Evolutionary conservation across 1,140 invertebrate species (phyloP).

Genomic region (Colletes latitarsis): DNA sequence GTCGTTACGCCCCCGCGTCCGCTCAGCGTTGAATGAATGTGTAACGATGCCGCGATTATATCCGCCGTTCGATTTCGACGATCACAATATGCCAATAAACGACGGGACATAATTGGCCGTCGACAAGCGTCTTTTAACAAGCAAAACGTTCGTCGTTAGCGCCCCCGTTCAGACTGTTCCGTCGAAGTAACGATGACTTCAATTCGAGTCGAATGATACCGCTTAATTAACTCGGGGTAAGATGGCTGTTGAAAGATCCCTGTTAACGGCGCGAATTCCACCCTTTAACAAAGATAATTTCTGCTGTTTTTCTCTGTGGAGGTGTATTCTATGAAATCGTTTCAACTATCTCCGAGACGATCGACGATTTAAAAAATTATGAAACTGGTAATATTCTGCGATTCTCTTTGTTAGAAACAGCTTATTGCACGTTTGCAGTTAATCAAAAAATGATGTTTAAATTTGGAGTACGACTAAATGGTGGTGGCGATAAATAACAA

Average conservation of each 20-base stretch:
- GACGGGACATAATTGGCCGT: slow-evolving; percentile 23
- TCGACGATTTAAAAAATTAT: too few species aligned
- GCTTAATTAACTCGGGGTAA: slow-evolving; percentile 22
- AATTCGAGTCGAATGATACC: slow-evolving; percentile 21
- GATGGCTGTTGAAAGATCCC: slow-evolving; percentile 3
- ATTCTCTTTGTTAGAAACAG: too few species aligned
- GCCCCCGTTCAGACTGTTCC: not conserved
- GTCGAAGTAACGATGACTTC: slow-evolving; percentile 15
- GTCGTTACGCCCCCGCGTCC: not conserved
- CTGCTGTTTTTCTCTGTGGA: too few species aligned
- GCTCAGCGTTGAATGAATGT: not conserved
- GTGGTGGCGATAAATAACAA: too few species aligned
- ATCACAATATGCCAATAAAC: slow-evolving; percentile 20
- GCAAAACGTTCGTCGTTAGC: slow-evolving; percentile 33
- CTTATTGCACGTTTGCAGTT: too few species aligned
- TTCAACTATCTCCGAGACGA: too few species aligned
- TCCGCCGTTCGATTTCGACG: slow-evolving; percentile 3
- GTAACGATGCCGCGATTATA: too few species aligned
- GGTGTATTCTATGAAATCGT: too few species aligned
- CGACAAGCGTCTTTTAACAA: slow-evolving; percentile 37
- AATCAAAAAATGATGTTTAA: too few species aligned
- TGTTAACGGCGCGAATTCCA: not conserved
- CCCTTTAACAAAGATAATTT: too few species aligned
- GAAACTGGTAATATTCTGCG: too few species aligned
- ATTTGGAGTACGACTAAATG: not conserved